A percentile compares a stretch with the other conserved stretches of the same genome.
These are phyloP conservation scores for Pseudopodoces humilis DNA, from an alignment of 2,113 vertebrate genomes.

Conservation along the genomic window DNA sequence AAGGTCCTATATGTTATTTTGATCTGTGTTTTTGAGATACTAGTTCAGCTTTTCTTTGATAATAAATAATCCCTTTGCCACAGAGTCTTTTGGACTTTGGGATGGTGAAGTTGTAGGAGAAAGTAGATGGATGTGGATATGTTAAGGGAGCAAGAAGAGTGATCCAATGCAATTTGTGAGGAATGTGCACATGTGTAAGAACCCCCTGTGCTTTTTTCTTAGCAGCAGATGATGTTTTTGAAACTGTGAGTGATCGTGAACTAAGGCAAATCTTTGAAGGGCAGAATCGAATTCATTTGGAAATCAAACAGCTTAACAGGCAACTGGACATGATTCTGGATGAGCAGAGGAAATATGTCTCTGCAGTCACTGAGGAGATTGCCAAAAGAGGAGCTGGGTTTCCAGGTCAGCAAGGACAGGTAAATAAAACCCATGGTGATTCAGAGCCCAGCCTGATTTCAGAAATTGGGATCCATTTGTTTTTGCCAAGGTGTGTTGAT, in stretches of 20 bases:
- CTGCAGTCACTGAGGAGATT: conserved; percentile 85
- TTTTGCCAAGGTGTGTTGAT: neutral
- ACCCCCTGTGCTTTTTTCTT: neutral
- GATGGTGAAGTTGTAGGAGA: neutral
- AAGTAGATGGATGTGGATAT: neutral
- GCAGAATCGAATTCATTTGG: conserved; percentile 93
- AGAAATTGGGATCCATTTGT: neutral
- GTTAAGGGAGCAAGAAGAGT: neutral
- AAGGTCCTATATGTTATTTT: neutral
- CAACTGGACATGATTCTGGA: conserved; percentile 95
- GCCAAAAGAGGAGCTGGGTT: conserved; percentile 72
- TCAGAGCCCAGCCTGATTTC: neutral
- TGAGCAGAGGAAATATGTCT: conserved; percentile 90
- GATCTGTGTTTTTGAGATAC: neutral
- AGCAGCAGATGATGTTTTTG: conserved; percentile 87
- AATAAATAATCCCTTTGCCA: neutral
- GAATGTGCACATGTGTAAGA: neutral
- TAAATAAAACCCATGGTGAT: neutral
- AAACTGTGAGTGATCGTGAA: conserved; percentile 88
- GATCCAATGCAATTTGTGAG: rapidly evolving
- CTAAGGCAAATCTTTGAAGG: conserved; percentile 96
- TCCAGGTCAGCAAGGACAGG: conserved; percentile 79
- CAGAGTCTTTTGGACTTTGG: neutral
- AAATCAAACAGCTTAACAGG: conserved; percentile 94
- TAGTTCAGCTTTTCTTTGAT: neutral